Conservation (phyloP, 2,888 invertebrate genomes). For the Oegoconia quadripuncta region DNA sequence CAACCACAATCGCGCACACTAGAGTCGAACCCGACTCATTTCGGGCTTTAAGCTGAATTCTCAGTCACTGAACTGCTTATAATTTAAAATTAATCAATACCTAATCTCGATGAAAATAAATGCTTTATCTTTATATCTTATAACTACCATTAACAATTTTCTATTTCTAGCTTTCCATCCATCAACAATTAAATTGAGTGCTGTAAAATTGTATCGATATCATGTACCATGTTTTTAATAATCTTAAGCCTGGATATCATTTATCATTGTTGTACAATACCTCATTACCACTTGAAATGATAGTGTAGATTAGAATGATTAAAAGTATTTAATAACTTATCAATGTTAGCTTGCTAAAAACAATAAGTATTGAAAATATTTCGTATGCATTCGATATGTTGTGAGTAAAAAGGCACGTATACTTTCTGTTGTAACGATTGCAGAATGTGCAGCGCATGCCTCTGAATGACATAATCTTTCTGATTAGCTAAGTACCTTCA, state of each 20-base stretch:
- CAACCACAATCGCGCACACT: no score
- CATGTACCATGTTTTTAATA: background rate
- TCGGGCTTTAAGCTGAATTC: no score
- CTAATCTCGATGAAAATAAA: no score
- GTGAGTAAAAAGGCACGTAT: background rate
- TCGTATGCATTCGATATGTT: background rate
- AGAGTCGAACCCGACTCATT: no score
- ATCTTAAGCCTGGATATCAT: slow-evolving; percentile 1
- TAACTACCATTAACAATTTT: background rate
- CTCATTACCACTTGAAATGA: background rate
- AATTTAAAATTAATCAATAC: no score
- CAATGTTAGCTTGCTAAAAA: background rate
- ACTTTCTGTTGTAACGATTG: background rate
- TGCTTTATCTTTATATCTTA: no score
- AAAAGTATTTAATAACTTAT: background rate
- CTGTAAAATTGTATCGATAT: background rate
- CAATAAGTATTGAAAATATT: background rate
- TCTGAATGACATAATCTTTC: background rate
- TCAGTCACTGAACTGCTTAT: no score
- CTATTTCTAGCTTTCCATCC: slow-evolving; percentile 2
- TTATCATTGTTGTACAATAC: background rate
- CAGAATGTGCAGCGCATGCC: background rate
- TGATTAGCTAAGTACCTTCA: no score
- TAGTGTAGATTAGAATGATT: background rate
- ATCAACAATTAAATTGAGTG: slow-evolving; percentile 1